A percentile compares a stretch with the other conserved stretches of the same genome.
phyloP scores from a whole-genome alignment of 2,888 invertebrate species.

The Lamellibrachia columna region DNA sequence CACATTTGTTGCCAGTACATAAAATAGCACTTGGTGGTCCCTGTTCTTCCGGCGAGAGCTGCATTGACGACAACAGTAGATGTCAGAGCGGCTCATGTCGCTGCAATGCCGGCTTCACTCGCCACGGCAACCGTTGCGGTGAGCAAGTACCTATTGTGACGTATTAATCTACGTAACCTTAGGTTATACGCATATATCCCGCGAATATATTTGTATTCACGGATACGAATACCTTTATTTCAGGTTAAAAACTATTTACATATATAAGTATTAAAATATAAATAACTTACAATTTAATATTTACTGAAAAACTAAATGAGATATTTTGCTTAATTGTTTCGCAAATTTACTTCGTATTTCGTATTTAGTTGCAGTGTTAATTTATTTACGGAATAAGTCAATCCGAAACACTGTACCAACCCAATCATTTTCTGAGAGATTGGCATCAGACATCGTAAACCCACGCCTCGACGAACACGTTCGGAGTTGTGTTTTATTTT shows the following conservation, averaged over 20 bases:
- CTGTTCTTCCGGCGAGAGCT: constrained; percentile 34
- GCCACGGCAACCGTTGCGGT: constrained; percentile 31
- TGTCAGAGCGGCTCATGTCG: constrained; percentile 28
- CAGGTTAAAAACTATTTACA: too few species aligned
- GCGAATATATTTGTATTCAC: too few species aligned
- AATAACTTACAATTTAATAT: too few species aligned
- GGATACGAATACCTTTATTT: too few species aligned
- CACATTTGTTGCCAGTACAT: constrained; percentile 22
- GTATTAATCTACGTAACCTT: not conserved
- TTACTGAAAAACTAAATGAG: too few species aligned
- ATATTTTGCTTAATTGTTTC: not conserved
- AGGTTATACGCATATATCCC: not conserved
- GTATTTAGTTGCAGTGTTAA: not conserved
- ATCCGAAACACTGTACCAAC: too few species aligned
- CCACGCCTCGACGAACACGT: not conserved
- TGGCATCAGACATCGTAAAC: not conserved
- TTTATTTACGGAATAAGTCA: too few species aligned
- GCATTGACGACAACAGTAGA: constrained; percentile 30
- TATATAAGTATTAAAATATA: too few species aligned
- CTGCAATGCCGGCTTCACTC: constrained; percentile 35
- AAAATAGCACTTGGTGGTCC: constrained; percentile 33
- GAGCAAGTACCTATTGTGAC: not conserved
- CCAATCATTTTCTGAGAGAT: too few species aligned
- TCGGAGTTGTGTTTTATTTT: not conserved
- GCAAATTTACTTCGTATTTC: not conserved